Base-by-base conservation (phyloP, 1,140 invertebrate genomes). In the Bactericera cockerelli region DNA sequence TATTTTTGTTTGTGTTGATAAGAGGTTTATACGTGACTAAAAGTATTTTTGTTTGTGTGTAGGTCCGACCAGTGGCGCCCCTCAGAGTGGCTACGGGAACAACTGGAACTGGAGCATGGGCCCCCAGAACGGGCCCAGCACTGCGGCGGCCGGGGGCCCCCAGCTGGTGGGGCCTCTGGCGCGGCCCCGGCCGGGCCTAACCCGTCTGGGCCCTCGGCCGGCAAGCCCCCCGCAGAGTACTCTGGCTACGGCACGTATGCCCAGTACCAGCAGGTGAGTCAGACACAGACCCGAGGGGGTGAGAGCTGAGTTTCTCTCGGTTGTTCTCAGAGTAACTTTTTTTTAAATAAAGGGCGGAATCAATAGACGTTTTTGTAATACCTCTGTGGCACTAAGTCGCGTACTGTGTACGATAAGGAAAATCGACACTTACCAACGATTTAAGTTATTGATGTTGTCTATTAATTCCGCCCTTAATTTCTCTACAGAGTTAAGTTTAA, bases 21-120 rank as follows among this genome's bases (percentile, higher is more conserved):
- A n/a, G n/a, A n/a, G n/a, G n/a, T n/a, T n/a, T n/a, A n/a, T n/a
- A n/a, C n/a, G n/a, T n/a, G n/a, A n/a, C n/a, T n/a, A n/a, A n/a
- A n/a, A n/a, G n/a, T n/a, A n/a, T n/a, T n/a, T n/a, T n/a, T n/a
- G n/a, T n/a, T n/a, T n/a, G n/a, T n/a, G n/a, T n/a, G n/a, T 70
- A 65, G 59, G 55, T 16, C 67, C 68, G 70, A 67, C 72, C 66
- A 72, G 68, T 67, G 68, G 67, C 67, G 72, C 72, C 70, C 73
- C 74, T 67, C 76, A 75, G 61, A 70, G 73, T 65, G 75, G 75
- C 62, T 76, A 76, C 64, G 75, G 76, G 65, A 75, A 71, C 66
- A 76, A 74, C 59, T 77, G 76, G 76, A 78, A 76, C 68, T 76
- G 76, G 76, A 77, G 76, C 67, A 76, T 77, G 74, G 70, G 75